These are phyloP conservation scores for Ophioninae sp. DNA, from an alignment of 2,888 invertebrate genomes.

Conservation along the genomic window DNA sequence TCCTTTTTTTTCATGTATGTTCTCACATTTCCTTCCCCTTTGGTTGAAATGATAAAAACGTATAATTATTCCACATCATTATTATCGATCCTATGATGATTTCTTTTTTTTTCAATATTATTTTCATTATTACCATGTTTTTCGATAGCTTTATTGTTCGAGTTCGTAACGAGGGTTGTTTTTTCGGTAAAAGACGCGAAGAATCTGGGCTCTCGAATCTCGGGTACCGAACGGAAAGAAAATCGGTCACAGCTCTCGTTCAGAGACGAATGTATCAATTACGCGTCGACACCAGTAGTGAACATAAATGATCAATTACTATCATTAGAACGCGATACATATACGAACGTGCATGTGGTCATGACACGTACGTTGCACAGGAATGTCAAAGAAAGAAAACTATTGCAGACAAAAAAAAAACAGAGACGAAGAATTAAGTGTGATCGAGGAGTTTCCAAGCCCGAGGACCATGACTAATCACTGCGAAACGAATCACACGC, in stretches of 20 bases:
- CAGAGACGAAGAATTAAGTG: background rate
- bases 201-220: background rate
- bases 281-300: constrained; percentile 43
- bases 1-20: constrained; percentile 33
- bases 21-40: constrained; percentile 12
- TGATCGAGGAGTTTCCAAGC: constrained; percentile 32
- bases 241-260: constrained; percentile 1
- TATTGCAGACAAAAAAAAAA: background rate
- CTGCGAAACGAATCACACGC: constrained; percentile 43
- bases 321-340: constrained; percentile 42
- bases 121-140: constrained; percentile 16
- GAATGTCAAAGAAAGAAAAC: constrained; percentile 7
- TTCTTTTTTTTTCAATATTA: background rate
- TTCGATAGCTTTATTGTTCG: constrained; percentile 11
- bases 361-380: constrained; percentile 6
- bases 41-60: background rate
- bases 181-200: background rate
- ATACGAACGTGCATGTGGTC: constrained; percentile 28
- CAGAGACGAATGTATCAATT: constrained; percentile 25
- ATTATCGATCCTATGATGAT: background rate
- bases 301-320: constrained; percentile 54
- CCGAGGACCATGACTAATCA: constrained; percentile 47
- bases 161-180: background rate
- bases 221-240: background rate
- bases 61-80: constrained; percentile 1